Evolutionary conservation across 1,140 invertebrate species (phyloP).

Genomic region (Magallana ariakensis): DNA sequence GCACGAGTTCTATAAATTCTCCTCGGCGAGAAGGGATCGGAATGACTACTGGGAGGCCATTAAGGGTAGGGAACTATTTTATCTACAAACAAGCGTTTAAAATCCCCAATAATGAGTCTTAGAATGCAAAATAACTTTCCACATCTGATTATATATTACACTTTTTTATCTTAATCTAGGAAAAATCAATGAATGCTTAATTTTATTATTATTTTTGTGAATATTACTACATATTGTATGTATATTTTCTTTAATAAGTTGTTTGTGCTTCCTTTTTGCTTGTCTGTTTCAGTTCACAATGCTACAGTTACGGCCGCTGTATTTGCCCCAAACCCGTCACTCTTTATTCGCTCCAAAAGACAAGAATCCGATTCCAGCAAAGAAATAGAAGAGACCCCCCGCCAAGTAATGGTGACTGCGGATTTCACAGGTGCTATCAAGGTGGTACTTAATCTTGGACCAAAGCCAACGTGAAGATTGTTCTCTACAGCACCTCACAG

Average conservation of each 20-base stretch:
- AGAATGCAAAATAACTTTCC: too few relatives aligned
- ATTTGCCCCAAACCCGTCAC: slow-evolving; percentile 97
- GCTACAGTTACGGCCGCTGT: slow-evolving; percentile 97
- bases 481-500: too few relatives aligned
- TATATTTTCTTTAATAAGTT: too few relatives aligned
- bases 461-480: not conserved
- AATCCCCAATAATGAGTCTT: too few relatives aligned
- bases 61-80: slow-evolving; percentile 82
- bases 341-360: slow-evolving; percentile 68
- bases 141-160: too few relatives aligned
- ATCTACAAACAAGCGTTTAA: too few relatives aligned
- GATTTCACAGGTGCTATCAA: slow-evolving; percentile 98
- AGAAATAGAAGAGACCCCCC: slow-evolving; percentile 72
- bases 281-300: slow-evolving; percentile 87
- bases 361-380: slow-evolving; percentile 79
- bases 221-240: too few relatives aligned
- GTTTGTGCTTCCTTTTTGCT: not conserved
- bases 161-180: too few relatives aligned
- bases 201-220: too few relatives aligned
- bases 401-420: slow-evolving; percentile 96
- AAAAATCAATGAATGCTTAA: too few relatives aligned
- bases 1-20: slow-evolving; percentile 97
- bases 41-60: slow-evolving; percentile 99
- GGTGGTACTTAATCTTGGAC: slow-evolving; percentile 85
- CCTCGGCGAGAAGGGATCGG: slow-evolving; percentile 95